phyloP scores from a whole-genome alignment of 2,113 vertebrate genomes.

The Anhinga rufa region DNA sequence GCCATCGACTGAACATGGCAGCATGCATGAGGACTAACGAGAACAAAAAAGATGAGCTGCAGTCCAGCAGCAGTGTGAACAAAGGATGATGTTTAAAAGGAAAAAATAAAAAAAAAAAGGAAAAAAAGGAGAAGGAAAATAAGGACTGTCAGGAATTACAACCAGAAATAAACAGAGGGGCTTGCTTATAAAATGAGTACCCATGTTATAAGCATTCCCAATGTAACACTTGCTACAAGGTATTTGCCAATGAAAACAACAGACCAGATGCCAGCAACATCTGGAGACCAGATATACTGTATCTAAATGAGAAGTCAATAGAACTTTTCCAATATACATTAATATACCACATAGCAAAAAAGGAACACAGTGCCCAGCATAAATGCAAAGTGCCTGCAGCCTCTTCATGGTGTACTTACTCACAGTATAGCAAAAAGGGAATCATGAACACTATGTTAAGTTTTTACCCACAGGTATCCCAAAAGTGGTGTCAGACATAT shows the following conservation, averaged over 20 bases:
- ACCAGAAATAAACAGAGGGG: neutral
- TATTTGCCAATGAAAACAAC: neutral
- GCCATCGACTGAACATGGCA: neutral
- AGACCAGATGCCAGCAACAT: constrained; percentile 9
- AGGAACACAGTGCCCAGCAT: neutral
- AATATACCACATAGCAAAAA: neutral
- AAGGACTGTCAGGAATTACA: neutral
- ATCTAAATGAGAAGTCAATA: neutral
- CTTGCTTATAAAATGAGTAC: neutral
- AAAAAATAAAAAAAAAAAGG: neutral
- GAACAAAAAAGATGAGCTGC: neutral
- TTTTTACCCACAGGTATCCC: neutral
- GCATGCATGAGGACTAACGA: neutral
- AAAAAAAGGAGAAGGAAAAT: neutral
- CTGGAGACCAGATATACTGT: neutral
- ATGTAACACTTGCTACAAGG: neutral
- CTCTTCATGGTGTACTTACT: neutral
- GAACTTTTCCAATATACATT: neutral
- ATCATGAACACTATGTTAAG: neutral
- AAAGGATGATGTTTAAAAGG: neutral
- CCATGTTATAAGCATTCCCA: neutral
- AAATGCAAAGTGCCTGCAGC: neutral
- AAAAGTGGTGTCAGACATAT: neutral
- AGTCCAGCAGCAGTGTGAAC: neutral
- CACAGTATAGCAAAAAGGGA: neutral